These are phyloP conservation scores for Pararge aegeria DNA, from an alignment of 1,140 invertebrate genomes.

Conservation along the genomic window DNA sequence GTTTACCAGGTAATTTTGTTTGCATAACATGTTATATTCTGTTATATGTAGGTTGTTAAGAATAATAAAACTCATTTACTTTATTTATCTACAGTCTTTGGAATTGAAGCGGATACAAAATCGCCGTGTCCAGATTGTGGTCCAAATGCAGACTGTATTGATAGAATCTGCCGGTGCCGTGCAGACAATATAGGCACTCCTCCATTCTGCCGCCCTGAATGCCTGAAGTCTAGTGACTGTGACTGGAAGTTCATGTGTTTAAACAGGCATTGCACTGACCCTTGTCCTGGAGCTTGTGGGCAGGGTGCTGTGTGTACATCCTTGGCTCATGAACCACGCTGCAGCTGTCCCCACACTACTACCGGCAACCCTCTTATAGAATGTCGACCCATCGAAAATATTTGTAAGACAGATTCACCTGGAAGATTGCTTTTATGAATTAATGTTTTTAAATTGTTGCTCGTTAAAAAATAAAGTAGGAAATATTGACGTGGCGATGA, in stretches of 20 bases:
- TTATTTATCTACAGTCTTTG: slow-evolving; percentile 66
- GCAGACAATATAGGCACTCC: slow-evolving; percentile 83
- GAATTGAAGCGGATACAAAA: slow-evolving; percentile 81
- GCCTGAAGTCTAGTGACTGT: slow-evolving; percentile 86
- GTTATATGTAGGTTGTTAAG: neutral
- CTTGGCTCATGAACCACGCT: slow-evolving; percentile 88
- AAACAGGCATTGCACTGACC: slow-evolving; percentile 86
- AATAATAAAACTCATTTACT: slow-evolving; percentile 8
- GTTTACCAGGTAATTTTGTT: slow-evolving; percentile 81
- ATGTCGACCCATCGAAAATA: slow-evolving; percentile 62
- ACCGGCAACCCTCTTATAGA: slow-evolving; percentile 83
- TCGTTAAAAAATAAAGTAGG: slow-evolving; percentile 24
- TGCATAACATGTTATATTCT: neutral
- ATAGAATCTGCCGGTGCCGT: slow-evolving; percentile 83
- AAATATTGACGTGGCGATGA: slow-evolving; percentile 29
- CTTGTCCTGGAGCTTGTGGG: slow-evolving; percentile 87
- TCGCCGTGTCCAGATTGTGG: slow-evolving; percentile 83
- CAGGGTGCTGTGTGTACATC: slow-evolving; percentile 83
- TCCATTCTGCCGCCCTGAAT: slow-evolving; percentile 86
- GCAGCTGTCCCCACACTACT: slow-evolving; percentile 83
- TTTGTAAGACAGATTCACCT: slow-evolving; percentile 72
- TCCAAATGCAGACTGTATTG: slow-evolving; percentile 82
- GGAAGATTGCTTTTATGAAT: slow-evolving; percentile 58
- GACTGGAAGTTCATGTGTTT: slow-evolving; percentile 84
- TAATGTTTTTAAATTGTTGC: slow-evolving; percentile 30